These are phyloP conservation scores for Malurus elegans DNA, from an alignment of 2,113 vertebrate species.

Conservation along the genomic window DNA sequence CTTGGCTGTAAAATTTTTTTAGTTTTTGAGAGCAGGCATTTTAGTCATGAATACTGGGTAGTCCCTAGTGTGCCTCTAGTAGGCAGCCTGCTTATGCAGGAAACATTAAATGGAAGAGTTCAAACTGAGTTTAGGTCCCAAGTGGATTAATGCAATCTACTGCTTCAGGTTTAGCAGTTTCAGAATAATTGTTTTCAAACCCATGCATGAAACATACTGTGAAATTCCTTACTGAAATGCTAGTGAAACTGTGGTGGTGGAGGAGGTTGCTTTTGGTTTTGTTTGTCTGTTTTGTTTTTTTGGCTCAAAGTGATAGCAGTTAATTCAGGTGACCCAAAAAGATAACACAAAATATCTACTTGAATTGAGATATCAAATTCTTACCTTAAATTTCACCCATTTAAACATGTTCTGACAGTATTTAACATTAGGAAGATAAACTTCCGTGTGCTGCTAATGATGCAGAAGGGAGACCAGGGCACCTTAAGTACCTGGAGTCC, in stretches of 20 bases:
- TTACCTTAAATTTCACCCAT: background rate
- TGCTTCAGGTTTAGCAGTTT: background rate
- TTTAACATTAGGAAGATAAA: background rate
- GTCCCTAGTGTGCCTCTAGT: background rate
- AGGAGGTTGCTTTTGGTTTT: background rate
- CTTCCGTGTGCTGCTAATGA: background rate
- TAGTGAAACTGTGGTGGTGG: background rate
- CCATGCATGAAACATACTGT: background rate
- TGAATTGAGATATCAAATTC: background rate
- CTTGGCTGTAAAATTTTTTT: background rate
- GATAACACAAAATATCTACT: accelerated
- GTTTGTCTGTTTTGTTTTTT: background rate
- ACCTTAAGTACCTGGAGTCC: background rate
- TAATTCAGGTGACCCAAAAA: background rate
- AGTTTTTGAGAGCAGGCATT: background rate
- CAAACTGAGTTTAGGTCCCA: background rate
- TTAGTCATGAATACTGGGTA: background rate
- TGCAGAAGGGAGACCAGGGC: background rate
- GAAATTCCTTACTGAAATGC: background rate
- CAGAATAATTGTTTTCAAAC: background rate
- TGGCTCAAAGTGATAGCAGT: background rate
- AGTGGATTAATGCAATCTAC: background rate
- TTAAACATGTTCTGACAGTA: background rate
- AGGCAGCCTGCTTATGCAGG: background rate
- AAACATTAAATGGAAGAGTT: background rate